Percentiles rank a stretch among this genome's conserved stretches.
Evolutionary conservation across 2,888 invertebrate genomes (phyloP).

Genomic region (Osmoderma eremita): DNA sequence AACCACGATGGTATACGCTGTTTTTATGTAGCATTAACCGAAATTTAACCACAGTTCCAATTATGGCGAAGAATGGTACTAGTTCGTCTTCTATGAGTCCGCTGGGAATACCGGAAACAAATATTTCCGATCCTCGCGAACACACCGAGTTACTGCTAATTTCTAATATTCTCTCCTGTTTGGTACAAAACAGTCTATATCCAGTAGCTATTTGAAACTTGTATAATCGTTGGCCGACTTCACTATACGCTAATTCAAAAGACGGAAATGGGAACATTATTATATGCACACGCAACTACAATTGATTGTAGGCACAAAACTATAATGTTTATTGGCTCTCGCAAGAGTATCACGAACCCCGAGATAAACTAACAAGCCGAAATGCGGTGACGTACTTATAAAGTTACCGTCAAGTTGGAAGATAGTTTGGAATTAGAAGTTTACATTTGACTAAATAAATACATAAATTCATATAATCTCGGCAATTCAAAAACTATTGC

Average conservation of each 20-base stretch:
- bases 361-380: too few relatives aligned
- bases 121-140: constrained; percentile 76
- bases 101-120: constrained; percentile 81
- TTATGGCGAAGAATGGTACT: constrained; percentile 74
- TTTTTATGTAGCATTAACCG: constrained; percentile 84
- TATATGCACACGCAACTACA: too few relatives aligned
- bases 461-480: too few relatives aligned
- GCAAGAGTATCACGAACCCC: too few relatives aligned
- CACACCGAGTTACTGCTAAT: background rate
- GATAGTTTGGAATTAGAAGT: too few relatives aligned
- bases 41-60: constrained; percentile 78
- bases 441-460: too few relatives aligned
- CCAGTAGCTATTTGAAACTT: constrained; percentile 9
- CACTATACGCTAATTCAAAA: background rate
- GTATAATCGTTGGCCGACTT: background rate
- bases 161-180: background rate
- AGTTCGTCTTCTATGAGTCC: constrained; percentile 83
- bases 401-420: too few relatives aligned
- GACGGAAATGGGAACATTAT: too few relatives aligned
- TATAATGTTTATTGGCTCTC: too few relatives aligned
- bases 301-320: too few relatives aligned
- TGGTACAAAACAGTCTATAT: background rate
- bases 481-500: too few relatives aligned
- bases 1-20: constrained; percentile 81
- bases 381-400: too few relatives aligned